Evolutionary conservation across 2,797 vertebrate species (phyloP), one percentile per base, ranked within the genome.

Genomic region (Arremon brunneinucha): DNA sequence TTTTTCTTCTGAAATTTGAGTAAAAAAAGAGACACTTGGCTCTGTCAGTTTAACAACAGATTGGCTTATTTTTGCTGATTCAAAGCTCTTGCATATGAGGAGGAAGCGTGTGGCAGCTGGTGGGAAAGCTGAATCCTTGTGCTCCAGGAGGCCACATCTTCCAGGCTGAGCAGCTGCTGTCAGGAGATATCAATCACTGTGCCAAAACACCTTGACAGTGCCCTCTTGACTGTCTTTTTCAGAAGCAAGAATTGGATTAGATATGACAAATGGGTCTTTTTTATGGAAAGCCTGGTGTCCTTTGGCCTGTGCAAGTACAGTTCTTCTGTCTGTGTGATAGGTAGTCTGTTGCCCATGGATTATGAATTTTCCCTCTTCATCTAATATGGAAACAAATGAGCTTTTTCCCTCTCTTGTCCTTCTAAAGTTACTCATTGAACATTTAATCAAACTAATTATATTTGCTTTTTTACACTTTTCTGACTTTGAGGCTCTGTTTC

Each of bases 111-210:
- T 57, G 22, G 55, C 68, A 79, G 65, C 65, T 60, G 59, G 28
- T 50, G 56, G 35, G 69, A 55, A 53, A 80, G 72, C 37, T 72
- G 83, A 64, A 76, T 85, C 68, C 74, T 88, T 89, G 62, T 11
- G 30, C 49, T 91, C 26, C 8, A 91, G 76, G 72, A 95, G 41
- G 37, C 32, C 50, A 62, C 26, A 46, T 82, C 68, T 94, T 96
- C 84, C 55, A 87, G 55, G 41, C 64, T 89, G 92, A 96, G 65
- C 77, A 90, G 82, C 75, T 91, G 62, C 77, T 90, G 59, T 78
- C 74, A 92, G 55, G 62, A 39, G 59, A 3, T 15, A 64, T 89
- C 80, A 78, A 39, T 94, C 47, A 30, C 6, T 64, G 60, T 81
- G 55, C 53, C 75, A 62, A 90, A 96, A 81, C 74, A 92, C 74